Conservation (phyloP, 2,888 invertebrate species). For the Zaprionus obscuricornis region DNA sequence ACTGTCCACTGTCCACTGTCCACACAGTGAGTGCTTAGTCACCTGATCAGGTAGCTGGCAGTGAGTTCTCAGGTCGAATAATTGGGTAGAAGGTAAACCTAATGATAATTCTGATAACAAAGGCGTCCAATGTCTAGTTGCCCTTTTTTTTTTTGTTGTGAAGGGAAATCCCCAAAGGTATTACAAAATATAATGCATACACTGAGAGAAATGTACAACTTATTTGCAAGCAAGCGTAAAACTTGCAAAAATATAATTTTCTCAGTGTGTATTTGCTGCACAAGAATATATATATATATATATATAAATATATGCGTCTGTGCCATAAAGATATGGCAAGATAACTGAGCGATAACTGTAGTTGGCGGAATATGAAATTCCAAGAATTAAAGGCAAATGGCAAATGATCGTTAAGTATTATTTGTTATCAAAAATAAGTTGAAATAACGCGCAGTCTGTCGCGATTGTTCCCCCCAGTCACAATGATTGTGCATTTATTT, state of each 20-base stretch:
- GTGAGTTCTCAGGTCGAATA: slow-evolving; percentile 3
- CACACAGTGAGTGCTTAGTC: slow-evolving; percentile 30
- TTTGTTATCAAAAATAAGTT: slow-evolving; percentile 38
- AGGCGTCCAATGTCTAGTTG: slow-evolving; percentile 26
- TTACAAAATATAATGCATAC: too few relatives aligned
- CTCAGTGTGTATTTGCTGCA: too few relatives aligned
- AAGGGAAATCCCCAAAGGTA: not conserved
- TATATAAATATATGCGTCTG: too few relatives aligned
- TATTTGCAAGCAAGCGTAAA: too few relatives aligned
- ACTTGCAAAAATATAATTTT: too few relatives aligned
- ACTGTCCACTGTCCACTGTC: slow-evolving; percentile 10
- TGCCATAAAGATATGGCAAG: slow-evolving; percentile 16
- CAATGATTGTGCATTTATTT: slow-evolving; percentile 42
- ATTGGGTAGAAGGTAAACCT: slow-evolving; percentile 25
- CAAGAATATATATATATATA: too few relatives aligned
- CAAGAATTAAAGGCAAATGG: slow-evolving; percentile 24
- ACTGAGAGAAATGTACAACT: too few relatives aligned
- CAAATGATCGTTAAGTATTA: slow-evolving; percentile 15
- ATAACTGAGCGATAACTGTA: slow-evolving; percentile 23
- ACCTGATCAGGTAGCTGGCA: slow-evolving; percentile 42
- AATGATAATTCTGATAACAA: slow-evolving; percentile 36
- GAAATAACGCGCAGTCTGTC: slow-evolving; percentile 45
- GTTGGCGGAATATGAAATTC: slow-evolving; percentile 22
- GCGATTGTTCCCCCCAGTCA: slow-evolving; percentile 10
- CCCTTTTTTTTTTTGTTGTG: too few relatives aligned